A percentile compares a stretch with the other conserved stretches of the same genome.
phyloP scores from a whole-genome alignment of 1,140 invertebrate genomes.

The Bradysia coprophila region DNA sequence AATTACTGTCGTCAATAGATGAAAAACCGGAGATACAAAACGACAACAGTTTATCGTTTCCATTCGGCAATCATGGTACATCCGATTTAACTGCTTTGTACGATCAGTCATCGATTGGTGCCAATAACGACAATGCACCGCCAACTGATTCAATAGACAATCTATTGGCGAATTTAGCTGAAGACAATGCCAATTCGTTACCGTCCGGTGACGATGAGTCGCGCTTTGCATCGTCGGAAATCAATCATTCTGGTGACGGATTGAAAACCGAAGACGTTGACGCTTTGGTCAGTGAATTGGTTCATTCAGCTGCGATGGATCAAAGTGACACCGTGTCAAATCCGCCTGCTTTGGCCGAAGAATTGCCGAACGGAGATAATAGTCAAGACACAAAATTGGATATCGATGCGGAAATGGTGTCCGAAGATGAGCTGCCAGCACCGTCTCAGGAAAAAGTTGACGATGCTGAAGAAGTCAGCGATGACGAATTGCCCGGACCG shows the following conservation, averaged over 20 bases:
- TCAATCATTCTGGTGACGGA: background rate
- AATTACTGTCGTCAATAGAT: slow-evolving; percentile 2
- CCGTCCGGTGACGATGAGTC: slow-evolving; percentile 24
- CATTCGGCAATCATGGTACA: slow-evolving; percentile 11
- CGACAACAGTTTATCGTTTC: slow-evolving; percentile 22
- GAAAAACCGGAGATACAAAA: slow-evolving; percentile 11
- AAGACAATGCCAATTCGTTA: slow-evolving; percentile 23
- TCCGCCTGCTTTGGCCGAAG: slow-evolving; percentile 13
- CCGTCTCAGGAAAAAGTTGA: slow-evolving; percentile 23
- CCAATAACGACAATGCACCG: slow-evolving; percentile 1
- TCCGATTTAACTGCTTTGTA: slow-evolving; percentile 19
- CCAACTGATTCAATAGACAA: slow-evolving; percentile 12
- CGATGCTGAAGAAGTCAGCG: slow-evolving; percentile 48
- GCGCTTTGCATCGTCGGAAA: slow-evolving; percentile 5
- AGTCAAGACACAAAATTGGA: slow-evolving; percentile 15
- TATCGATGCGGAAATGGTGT: slow-evolving; percentile 46
- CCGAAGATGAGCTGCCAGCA: slow-evolving; percentile 40
- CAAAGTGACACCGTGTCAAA: slow-evolving; percentile 4
- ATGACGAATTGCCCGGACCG: slow-evolving; percentile 56
- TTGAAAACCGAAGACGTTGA: slow-evolving; percentile 1
- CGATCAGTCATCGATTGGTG: slow-evolving; percentile 5
- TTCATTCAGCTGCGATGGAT: too few species aligned
- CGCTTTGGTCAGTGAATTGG: background rate
- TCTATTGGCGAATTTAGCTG: slow-evolving; percentile 17
- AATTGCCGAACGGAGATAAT: slow-evolving; percentile 8